Conservation (phyloP, 2,888 invertebrate species). For the Idaea biselata region DNA sequence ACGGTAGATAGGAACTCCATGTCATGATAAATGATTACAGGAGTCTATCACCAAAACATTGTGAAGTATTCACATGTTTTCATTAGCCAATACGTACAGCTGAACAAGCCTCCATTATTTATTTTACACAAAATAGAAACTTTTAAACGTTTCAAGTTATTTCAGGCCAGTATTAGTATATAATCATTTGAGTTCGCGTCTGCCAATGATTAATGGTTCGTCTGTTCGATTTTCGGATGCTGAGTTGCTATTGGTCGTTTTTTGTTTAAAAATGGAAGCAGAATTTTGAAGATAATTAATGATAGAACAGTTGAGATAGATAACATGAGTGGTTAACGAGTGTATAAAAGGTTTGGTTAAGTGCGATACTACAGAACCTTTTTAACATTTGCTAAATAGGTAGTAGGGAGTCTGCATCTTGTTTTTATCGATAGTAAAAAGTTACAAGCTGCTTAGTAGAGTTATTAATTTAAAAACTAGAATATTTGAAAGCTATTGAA, state of each 20-base stretch:
- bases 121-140: constrained; percentile 6
- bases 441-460: constrained; percentile 1
- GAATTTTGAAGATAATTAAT: constrained; percentile 72
- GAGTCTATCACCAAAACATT: constrained; percentile 32
- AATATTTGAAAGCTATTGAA: no score
- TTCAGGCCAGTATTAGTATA: constrained; percentile 25
- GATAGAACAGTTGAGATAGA: constrained; percentile 56
- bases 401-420: constrained; percentile 41
- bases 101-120: constrained; percentile 28
- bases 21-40: constrained; percentile 38
- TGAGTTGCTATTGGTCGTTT: constrained; percentile 60
- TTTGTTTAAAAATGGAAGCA: constrained; percentile 71
- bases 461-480: no score
- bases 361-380: constrained; percentile 59
- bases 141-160: neutral
- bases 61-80: constrained; percentile 23
- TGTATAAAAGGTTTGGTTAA: constrained; percentile 38
- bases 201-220: constrained; percentile 67
- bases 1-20: constrained; percentile 1
- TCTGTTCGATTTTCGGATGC: constrained; percentile 64
- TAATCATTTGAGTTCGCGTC: constrained; percentile 43
- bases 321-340: constrained; percentile 51
- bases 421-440: constrained; percentile 2
- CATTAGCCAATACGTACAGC: constrained; percentile 29
- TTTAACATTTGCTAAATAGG: constrained; percentile 57